A percentile compares a stretch with the other conserved stretches of the same genome.
Conservation (phyloP, 2,113 vertebrate species). For the Sclerurus mexicanus region DNA sequence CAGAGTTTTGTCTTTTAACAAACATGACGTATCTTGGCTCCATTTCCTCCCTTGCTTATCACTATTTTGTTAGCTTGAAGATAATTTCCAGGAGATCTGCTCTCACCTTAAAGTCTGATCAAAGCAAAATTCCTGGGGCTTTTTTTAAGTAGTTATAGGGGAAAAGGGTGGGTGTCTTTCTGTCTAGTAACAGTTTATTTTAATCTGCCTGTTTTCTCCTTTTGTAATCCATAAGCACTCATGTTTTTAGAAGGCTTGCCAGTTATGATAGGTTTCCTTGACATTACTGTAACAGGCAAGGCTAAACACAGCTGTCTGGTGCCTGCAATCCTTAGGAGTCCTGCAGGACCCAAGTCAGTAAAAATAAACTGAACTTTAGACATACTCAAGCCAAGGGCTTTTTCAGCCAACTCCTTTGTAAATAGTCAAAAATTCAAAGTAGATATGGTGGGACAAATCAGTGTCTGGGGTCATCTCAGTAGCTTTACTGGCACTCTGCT, state of each 20-base stretch:
- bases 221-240: constrained; percentile 63
- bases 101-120: constrained; percentile 60
- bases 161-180: constrained; percentile 46
- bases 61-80: constrained; percentile 59
- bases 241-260: constrained; percentile 69
- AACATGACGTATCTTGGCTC: background rate
- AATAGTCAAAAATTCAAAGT: constrained; percentile 22
- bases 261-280: constrained; percentile 68
- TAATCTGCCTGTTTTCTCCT: constrained; percentile 62
- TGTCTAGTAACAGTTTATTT: constrained; percentile 74
- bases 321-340: constrained; percentile 54
- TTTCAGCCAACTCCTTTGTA: constrained; percentile 39
- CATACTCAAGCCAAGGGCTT: constrained; percentile 22
- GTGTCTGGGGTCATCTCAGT: background rate
- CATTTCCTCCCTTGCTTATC: constrained; percentile 53
- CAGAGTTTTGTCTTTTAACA: constrained; percentile 42
- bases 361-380: constrained; percentile 72
- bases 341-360: constrained; percentile 39
- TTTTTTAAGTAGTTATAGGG: constrained; percentile 25
- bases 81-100: constrained; percentile 49
- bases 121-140: constrained; percentile 10
- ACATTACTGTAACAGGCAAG: constrained; percentile 41
- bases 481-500: background rate
- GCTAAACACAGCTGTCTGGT: constrained; percentile 74
- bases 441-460: background rate